Evolutionary conservation across 1,140 invertebrate species (phyloP).

Genomic region (Philotrypesis tridentata): DNA sequence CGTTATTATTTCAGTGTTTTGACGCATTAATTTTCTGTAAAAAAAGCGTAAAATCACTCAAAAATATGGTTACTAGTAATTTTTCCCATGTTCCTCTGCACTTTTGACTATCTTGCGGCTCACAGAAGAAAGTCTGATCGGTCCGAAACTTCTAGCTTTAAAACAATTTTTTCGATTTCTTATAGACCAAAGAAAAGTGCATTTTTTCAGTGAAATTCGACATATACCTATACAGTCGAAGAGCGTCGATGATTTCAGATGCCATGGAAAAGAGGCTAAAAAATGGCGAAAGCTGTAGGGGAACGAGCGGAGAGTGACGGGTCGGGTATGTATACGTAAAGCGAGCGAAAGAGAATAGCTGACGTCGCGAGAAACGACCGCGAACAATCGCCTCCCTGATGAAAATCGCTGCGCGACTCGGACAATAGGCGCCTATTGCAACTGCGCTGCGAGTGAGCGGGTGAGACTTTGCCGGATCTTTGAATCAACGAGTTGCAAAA

Average conservation of each 20-base stretch:
- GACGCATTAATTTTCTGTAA: no score
- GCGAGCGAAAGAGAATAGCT: slow-evolving; percentile 27
- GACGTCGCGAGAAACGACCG: slow-evolving; percentile 44
- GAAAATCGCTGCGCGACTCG: slow-evolving; percentile 59
- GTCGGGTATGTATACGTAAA: no score
- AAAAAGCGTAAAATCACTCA: no score
- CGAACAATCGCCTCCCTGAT: slow-evolving; percentile 64
- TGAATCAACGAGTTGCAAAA: slow-evolving; percentile 45
- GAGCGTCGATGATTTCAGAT: slow-evolving; percentile 6
- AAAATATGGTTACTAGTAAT: no score
- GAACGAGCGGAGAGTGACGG: background rate
- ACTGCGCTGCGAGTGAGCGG: background rate
- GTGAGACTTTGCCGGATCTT: slow-evolving; percentile 7
- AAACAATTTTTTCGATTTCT: no score
- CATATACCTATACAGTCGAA: background rate
- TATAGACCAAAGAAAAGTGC: no score
- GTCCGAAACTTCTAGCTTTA: no score
- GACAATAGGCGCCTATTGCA: slow-evolving; percentile 48
- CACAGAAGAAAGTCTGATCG: no score
- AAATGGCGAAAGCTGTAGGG: background rate
- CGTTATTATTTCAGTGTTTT: no score
- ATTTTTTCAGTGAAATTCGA: no score
- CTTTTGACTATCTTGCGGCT: no score
- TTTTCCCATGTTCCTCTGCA: no score
- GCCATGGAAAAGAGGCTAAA: slow-evolving; percentile 20